phyloP scores from a whole-genome alignment of 2,113 vertebrate species.

The Vulpes lagopus region DNA sequence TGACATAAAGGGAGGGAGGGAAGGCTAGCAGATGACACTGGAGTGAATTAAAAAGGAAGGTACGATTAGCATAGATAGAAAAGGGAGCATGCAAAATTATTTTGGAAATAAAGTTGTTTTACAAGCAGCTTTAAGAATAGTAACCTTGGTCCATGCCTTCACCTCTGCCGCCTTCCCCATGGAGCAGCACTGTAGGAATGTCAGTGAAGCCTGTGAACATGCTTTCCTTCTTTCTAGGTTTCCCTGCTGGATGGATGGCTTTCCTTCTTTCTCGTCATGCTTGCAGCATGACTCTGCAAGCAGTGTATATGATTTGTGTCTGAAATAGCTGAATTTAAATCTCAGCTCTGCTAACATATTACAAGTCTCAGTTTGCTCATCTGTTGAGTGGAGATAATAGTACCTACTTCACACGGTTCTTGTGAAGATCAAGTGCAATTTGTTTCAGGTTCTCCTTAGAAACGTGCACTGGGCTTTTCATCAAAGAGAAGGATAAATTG shows the following conservation, averaged over 20 bases:
- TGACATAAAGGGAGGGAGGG: accelerated
- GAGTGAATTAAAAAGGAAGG: background rate
- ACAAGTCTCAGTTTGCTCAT: background rate
- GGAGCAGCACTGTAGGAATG: background rate
- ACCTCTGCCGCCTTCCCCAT: accelerated
- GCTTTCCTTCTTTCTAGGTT: background rate
- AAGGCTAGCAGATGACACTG: too few species aligned
- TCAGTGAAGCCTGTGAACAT: background rate
- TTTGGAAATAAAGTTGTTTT: background rate
- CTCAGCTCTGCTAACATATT: background rate
- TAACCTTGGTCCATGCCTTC: background rate
- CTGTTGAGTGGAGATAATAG: background rate
- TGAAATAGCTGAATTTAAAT: background rate
- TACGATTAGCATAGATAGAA: background rate
- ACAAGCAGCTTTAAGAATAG: background rate
- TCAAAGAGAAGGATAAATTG: slow-evolving; percentile 53
- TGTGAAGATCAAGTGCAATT: background rate
- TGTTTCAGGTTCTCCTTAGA: background rate
- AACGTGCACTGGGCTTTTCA: slow-evolving; percentile 20
- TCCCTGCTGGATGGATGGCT: too few species aligned
- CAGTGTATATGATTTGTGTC: background rate
- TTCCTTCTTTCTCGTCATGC: background rate
- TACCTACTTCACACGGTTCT: background rate
- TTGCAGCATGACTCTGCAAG: too few species aligned
- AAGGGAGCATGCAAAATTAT: background rate